Evolutionary conservation across 2,113 vertebrate species (phyloP), one percentile per base, ranked within the genome.

Genomic region (Lagenorhynchus albirostris): DNA sequence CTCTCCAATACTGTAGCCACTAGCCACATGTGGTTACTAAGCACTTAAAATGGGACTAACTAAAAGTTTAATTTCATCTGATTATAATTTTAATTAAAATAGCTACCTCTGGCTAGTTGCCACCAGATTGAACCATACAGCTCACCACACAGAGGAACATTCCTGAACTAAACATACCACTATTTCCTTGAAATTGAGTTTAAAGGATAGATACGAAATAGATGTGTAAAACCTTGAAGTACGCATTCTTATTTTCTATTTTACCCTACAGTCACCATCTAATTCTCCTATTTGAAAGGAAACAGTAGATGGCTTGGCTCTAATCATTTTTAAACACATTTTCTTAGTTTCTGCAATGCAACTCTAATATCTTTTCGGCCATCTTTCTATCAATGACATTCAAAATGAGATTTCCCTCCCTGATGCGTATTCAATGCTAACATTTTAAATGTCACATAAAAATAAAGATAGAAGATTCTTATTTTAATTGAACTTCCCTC

Each of bases 71-170:
- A 29, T 73, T 38, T 44, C 36, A 71, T 25, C 55, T 67, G 50
- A 47, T 47, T 76, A 17, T 67, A 31, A 85, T 67, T 92, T 92
- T 88, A 96, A 81, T 89, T 44, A 85, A 81, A 33, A 88, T n/a
- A 68, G 60, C 44, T 38, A 60, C 38, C 63, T 55, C 11, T 50
- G 63, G 29, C 47, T 55, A 33, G 41, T 20, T 44, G 20, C 31
- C 55, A 53, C 41, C 38, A 58, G 74, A 70, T 3, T 70, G 29
- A 53, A 89, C 13, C 8, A 41, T 2, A 65, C 0, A 73, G 13
- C 7, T 84, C 13, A 86, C 33, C 33, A 53, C 1, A 17, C 25
- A 65, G 47, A 0, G 26, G 91, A 89, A 73, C 53, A 92, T 38
- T 89, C 33, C 50, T 8, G 29, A 90, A 47, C 36, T 29, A 55